phyloP scores from a whole-genome alignment of 2,113 vertebrate species.

The Carlito syrichta region DNA sequence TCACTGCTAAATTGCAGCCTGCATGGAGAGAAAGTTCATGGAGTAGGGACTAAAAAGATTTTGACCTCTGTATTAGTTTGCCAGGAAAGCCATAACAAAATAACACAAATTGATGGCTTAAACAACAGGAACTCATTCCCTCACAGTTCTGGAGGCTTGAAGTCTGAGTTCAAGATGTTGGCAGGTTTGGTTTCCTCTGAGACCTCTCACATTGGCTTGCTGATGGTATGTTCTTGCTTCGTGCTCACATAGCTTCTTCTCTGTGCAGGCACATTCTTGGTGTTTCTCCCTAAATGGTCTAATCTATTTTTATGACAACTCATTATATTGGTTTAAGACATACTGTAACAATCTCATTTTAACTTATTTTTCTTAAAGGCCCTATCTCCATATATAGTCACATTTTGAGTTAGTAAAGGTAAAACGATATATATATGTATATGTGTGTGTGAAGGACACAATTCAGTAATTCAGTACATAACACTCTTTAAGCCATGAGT shows the following conservation, averaged over 20 bases:
- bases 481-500: not conserved
- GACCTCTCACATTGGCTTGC: not conserved
- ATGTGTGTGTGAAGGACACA: too few relatives aligned
- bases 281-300: not conserved
- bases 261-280: not conserved
- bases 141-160: not conserved
- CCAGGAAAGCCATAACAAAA: too few relatives aligned
- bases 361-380: not conserved
- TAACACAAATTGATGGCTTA: not conserved
- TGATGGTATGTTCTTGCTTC: not conserved
- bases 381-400: not conserved
- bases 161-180: not conserved
- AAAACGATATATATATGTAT: too few relatives aligned
- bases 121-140: not conserved
- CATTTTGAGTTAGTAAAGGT: too few relatives aligned
- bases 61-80: not conserved
- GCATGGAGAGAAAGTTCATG: not conserved
- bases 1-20: not conserved
- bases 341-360: not conserved
- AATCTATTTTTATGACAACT: not conserved
- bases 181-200: not conserved
- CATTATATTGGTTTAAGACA: not conserved
- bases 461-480: not conserved
- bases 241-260: not conserved
- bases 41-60: not conserved